phyloP scores from a whole-genome alignment of 1,140 invertebrate genomes.

The Trypoxylus dichotomus region DNA sequence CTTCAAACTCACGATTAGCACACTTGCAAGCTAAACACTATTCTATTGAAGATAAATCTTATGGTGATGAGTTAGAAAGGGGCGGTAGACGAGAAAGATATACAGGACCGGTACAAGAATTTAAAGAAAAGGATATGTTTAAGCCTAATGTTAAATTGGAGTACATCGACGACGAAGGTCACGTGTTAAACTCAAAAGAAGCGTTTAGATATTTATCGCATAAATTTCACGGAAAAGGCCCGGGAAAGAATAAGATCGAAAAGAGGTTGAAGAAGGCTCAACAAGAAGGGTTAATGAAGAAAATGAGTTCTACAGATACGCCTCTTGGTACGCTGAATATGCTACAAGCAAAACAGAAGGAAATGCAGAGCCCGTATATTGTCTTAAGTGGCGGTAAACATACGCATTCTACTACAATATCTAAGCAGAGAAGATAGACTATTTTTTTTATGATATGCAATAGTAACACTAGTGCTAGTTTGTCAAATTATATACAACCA shows the following conservation, averaged over 20 bases:
- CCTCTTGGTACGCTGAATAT: constrained; percentile 92
- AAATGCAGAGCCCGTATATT: constrained; percentile 93
- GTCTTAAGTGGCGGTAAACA: constrained; percentile 89
- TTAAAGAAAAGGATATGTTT: constrained; percentile 92
- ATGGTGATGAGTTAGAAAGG: constrained; percentile 63
- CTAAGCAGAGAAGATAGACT: constrained; percentile 39
- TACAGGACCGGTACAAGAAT: constrained; percentile 85
- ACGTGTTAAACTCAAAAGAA: constrained; percentile 90
- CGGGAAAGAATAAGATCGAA: constrained; percentile 98
- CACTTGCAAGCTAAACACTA: constrained; percentile 89
- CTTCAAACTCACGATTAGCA: constrained; percentile 72
- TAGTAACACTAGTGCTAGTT: background rate
- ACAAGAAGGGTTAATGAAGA: constrained; percentile 94
- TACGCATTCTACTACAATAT: constrained; percentile 51
- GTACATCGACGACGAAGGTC: constrained; percentile 96
- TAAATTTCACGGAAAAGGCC: constrained; percentile 99
- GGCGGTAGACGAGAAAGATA: constrained; percentile 73
- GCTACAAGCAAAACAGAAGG: constrained; percentile 94
- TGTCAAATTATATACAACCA: background rate
- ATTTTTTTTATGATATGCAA: background rate
- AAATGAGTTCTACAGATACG: constrained; percentile 98
- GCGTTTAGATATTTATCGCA: constrained; percentile 95
- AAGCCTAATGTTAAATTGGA: constrained; percentile 96
- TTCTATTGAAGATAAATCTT: constrained; percentile 95
- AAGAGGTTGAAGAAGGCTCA: constrained; percentile 95